Evolutionary conservation across 2,113 vertebrate genomes (phyloP), one percentile per base, ranked within the genome.

Genomic region (Petaurus breviceps): DNA sequence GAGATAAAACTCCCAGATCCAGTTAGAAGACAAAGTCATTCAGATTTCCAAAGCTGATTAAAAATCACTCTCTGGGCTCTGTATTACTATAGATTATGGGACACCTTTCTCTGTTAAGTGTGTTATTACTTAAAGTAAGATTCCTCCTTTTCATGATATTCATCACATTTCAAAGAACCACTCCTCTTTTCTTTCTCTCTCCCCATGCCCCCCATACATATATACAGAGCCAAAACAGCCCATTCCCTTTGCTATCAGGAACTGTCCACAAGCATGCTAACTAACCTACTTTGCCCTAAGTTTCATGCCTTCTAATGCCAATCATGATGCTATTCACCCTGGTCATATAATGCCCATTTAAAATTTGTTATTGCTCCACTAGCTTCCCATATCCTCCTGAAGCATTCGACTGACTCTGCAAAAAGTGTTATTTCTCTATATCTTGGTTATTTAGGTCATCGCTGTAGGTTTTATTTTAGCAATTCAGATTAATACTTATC

Each of bases 381-480:
- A 51, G 47, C 14, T 68, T 94, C 55, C 90, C 92, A 68, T 1
- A 96, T 16, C 55, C n/a, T 92, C 96, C 49, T 31, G 92, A 94
- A 92, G 54, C 54, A 51, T 46, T 92, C 92, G 91, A 25, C 68
- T 77, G 51, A 91, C 90, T 49, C 55, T 53, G 57, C 54, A 89
- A 51, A 28, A 68, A 96, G 77, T 47, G 11, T 1, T 84, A 84
- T 84, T 93, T 93, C 12, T 5, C 43, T 68, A 89, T 94, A 46
- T 90, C 43, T 55, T 84, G 23, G 19, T 93, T 91, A 92, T 14
- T 25, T 22, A 90, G 52, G 52, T 3, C 8, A 28, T 28, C 84
- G 51, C 43, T 92, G 52, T 91, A 3, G n/a, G 95, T 90, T 95
- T 24, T 55, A 95, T 46, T 90, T 55, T 96, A 91, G 93, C 11